Conservation (phyloP, 2,888 invertebrate species). For the Tortricodes alternella region DNA sequence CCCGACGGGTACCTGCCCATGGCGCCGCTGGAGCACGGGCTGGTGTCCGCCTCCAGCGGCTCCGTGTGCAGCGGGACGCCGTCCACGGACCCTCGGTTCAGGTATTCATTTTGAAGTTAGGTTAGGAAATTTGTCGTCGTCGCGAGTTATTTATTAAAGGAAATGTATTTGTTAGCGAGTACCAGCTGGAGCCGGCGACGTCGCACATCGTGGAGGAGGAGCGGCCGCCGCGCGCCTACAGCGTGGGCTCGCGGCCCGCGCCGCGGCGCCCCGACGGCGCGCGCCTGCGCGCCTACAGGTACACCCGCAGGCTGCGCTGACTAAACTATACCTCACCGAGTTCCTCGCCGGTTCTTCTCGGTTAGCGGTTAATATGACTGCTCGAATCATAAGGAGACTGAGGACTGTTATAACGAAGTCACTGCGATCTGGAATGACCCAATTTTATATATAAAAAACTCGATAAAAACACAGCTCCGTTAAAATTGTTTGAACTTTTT, state of each 20-base stretch:
- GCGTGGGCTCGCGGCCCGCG: constrained; percentile 92
- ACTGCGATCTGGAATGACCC: too few relatives aligned
- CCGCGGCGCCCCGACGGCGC: constrained; percentile 65
- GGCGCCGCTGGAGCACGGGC: constrained; percentile 78
- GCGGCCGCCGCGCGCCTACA: constrained; percentile 90
- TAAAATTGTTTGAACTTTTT: too few relatives aligned
- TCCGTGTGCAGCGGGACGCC: constrained; percentile 91
- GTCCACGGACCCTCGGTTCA: constrained; percentile 88
- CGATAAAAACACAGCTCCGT: too few relatives aligned
- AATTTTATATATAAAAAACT: too few relatives aligned
- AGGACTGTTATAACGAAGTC: too few relatives aligned
- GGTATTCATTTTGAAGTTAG: constrained; percentile 42
- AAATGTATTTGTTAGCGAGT: constrained; percentile 80
- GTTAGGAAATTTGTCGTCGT: not conserved
- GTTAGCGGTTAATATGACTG: too few relatives aligned
- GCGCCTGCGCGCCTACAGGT: constrained; percentile 79
- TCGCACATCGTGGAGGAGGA: constrained; percentile 86
- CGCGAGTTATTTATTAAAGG: not conserved
- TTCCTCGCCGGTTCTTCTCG: too few relatives aligned
- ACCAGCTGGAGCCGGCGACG: constrained; percentile 90
- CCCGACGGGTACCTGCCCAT: constrained; percentile 86
- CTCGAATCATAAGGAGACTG: too few relatives aligned
- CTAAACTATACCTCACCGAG: too few relatives aligned
- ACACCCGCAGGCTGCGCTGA: too few relatives aligned
- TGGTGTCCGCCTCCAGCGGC: constrained; percentile 84